Conservation (phyloP, 2,113 vertebrate species). For the Scortum barcoo region DNA sequence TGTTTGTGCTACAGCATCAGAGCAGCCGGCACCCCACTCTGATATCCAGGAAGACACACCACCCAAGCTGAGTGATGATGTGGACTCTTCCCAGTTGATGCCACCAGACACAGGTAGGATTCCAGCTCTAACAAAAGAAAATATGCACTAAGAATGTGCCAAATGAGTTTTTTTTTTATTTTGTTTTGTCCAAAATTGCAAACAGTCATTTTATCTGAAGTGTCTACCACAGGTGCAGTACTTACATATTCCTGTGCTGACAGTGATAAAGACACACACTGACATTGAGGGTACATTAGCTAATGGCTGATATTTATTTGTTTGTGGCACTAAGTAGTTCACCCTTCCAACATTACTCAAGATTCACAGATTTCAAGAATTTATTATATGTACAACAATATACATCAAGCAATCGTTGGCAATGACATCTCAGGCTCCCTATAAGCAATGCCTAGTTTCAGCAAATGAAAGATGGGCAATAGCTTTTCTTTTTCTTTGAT, state of each 20-base stretch:
- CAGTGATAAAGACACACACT: neutral
- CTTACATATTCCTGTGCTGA: neutral
- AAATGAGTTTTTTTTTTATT: neutral
- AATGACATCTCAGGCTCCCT: too few relatives aligned
- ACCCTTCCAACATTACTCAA: neutral
- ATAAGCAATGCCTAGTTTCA: too few relatives aligned
- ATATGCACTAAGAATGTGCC: neutral
- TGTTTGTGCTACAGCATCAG: constrained; percentile 1
- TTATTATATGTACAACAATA: too few relatives aligned
- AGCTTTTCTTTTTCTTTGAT: too few relatives aligned
- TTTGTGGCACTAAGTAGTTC: too few relatives aligned
- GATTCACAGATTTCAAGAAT: too few relatives aligned
- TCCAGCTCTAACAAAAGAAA: neutral
- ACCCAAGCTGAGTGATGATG: constrained; percentile 58
- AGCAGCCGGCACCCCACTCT: neutral
- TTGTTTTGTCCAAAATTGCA: neutral
- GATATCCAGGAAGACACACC: neutral
- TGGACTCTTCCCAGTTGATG: constrained; percentile 64
- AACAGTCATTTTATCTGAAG: neutral
- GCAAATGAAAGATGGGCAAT: neutral
- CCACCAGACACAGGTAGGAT: constrained; percentile 55
- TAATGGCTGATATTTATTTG: neutral
- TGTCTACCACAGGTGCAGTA: neutral
- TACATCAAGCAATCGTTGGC: too few relatives aligned
- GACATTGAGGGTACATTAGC: neutral